phyloP scores from a whole-genome alignment of 2,888 invertebrate genomes.

The Troides oblongomaculatus region DNA sequence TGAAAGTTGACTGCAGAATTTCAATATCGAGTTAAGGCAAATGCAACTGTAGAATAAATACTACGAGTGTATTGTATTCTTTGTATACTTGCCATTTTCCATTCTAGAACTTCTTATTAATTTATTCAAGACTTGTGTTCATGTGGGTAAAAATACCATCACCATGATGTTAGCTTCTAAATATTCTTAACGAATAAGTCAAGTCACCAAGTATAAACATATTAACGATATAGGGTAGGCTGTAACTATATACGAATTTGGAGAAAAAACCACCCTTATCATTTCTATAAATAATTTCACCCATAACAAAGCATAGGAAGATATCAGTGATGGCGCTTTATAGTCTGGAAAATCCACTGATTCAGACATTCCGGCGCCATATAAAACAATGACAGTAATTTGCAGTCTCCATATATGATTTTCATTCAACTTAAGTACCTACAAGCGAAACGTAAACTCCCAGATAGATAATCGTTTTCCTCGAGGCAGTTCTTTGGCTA shows the following conservation, averaged over 20 bases:
- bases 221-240: too few species aligned
- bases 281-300: background rate
- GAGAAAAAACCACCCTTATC: background rate
- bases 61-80: too few species aligned
- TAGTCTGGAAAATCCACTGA: constrained; percentile 1
- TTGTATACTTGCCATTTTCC: too few species aligned
- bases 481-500: background rate
- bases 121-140: too few species aligned
- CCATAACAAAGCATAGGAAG: background rate
- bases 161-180: too few species aligned
- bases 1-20: constrained; percentile 3
- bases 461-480: background rate
- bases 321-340: background rate
- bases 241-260: too few species aligned
- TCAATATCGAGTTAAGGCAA: background rate
- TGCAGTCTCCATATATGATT: background rate
- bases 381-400: constrained; percentile 18
- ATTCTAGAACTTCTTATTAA: too few species aligned
- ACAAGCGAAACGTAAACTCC: background rate
- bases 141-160: too few species aligned
- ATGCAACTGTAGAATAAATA: too few species aligned
- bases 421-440: background rate
- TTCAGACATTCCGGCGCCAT: constrained; percentile 6
- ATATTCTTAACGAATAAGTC: too few species aligned
- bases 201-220: too few species aligned